Evolutionary conservation across 2,888 invertebrate genomes (phyloP).

Genomic region (Parnassius smintheus): DNA sequence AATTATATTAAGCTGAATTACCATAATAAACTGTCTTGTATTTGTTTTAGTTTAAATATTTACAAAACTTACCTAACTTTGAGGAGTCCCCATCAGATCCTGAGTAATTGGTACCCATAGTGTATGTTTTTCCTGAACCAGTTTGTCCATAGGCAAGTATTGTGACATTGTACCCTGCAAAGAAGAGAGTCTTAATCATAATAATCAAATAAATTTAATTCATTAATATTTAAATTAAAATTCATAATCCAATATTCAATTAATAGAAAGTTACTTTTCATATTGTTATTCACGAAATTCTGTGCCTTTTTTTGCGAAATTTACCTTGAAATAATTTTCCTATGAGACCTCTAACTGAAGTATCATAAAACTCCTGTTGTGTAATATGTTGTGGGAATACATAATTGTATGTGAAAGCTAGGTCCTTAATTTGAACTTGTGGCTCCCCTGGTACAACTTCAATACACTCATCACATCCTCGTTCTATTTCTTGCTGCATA

Average conservation of each 20-base stretch:
- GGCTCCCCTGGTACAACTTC: constrained; percentile 83
- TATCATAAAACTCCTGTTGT: constrained; percentile 88
- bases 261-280: no score
- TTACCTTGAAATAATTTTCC: constrained; percentile 89
- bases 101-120: constrained; percentile 93
- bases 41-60: not conserved
- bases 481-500: constrained; percentile 85
- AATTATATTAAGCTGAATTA: no score
- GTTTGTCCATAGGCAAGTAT: constrained; percentile 98
- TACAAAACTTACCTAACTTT: constrained; percentile 58
- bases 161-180: constrained; percentile 93
- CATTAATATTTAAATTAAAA: no score
- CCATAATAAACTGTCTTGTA: no score
- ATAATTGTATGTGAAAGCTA: constrained; percentile 91
- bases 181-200: not conserved
- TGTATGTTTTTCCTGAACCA: constrained; percentile 95
- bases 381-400: constrained; percentile 86
- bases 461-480: constrained; percentile 89
- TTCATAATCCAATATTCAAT: no score
- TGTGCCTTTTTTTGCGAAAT: no score
- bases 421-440: constrained; percentile 87
- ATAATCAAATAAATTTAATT: no score
- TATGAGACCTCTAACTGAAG: constrained; percentile 86
- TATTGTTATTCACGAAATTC: no score
- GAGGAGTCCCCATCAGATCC: constrained; percentile 80